Evolutionary conservation across 2,797 vertebrate genomes (phyloP), one percentile per base, ranked within the genome.

Genomic region (Pangasius larnaudii): DNA sequence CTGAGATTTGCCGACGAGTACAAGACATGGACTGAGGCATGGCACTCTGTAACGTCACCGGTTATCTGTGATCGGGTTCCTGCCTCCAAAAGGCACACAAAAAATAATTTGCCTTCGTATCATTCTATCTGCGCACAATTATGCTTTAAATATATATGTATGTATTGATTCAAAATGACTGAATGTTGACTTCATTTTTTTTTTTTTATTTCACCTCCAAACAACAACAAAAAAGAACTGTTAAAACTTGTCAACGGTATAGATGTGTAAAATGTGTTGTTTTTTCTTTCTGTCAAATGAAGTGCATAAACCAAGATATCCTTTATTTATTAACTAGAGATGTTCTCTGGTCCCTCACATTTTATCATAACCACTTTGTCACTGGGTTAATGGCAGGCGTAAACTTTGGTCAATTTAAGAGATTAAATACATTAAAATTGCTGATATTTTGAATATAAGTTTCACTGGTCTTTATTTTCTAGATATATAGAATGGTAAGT

Each of bases 1-100:
- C 95, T 8, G 97, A 97, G 87, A 99, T 99, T 92, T 99, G 98
- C 92, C 94, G 95, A 91, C 94, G 97, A 93, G 97, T 99, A 77
- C 95, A 61, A 81, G 97, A 98, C 81, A 89, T 93, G 91, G 91
- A 95, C 63, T 96, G 82, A 95, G 88, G 85, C 77, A 1, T 39
- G 36, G 39, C 39, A 86, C 58, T 83, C 5, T 36, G 46, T 36
- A 39, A 36, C 51, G 30, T 81, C 39, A 58, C 53, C 61, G 13
- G 22, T 71, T 78, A 49, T 77, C 59, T 87, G 61, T 85, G 71
- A 85, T 81, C 85, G 30, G 69, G 59, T 88, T 65, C 53, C 69
- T 88, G 33, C 18, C 63, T 19, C 46, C 61, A 74, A 88, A 85
- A 53, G 83, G 87, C 80, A n/a, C 22, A 81, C 30, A 78, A 39